Percentiles rank a stretch among this genome's conserved stretches.
These are phyloP conservation scores for Cygnus olor DNA, from an alignment of 2,797 vertebrate genomes.

Conservation along the genomic window DNA sequence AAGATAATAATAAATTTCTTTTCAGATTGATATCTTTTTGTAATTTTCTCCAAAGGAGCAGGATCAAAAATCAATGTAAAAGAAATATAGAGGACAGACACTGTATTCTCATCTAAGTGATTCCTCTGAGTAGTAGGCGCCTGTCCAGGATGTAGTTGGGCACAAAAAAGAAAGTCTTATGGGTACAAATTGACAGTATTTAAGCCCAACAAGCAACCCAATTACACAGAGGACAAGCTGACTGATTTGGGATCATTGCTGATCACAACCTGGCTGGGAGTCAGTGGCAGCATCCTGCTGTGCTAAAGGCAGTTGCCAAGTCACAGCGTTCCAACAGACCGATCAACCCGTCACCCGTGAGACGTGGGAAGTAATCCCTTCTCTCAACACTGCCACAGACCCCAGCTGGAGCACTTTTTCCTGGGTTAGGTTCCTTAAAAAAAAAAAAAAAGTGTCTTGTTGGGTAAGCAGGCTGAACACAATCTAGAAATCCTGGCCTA, in stretches of 20 bases:
- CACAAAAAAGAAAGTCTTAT: background rate
- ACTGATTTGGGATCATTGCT: background rate
- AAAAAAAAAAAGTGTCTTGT: background rate
- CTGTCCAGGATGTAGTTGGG: background rate
- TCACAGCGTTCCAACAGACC: background rate
- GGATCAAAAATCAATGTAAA: background rate
- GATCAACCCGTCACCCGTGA: background rate
- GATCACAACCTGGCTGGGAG: background rate
- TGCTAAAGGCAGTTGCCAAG: background rate
- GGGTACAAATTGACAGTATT: background rate
- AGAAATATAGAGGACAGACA: background rate
- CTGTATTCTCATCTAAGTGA: background rate
- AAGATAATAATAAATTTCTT: background rate
- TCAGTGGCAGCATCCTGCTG: background rate
- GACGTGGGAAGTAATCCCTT: background rate
- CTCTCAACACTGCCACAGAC: background rate
- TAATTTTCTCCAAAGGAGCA: slow-evolving; percentile 15
- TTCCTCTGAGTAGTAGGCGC: background rate
- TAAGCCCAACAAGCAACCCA: background rate
- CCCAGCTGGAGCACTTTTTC: background rate
- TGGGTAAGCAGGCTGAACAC: background rate
- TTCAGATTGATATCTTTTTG: slow-evolving; percentile 20
- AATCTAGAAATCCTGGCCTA: background rate
- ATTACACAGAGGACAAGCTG: background rate
- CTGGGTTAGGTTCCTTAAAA: background rate